Base-by-base conservation (phyloP, 2,797 vertebrate genomes). In the Diplodus sargus region DNA sequence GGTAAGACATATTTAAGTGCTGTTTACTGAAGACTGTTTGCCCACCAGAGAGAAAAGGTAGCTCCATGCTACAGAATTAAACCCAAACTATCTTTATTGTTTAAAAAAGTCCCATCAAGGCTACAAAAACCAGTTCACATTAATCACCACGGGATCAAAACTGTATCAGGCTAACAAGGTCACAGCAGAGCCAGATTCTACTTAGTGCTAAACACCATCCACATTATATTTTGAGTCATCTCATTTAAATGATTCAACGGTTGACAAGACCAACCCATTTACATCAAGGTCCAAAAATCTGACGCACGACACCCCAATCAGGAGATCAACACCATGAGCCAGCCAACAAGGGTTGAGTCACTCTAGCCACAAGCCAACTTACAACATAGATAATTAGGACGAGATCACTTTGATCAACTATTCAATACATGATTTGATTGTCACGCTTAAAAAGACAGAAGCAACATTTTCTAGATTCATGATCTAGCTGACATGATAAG, bases 11-110 rank as follows among this genome's bases (percentile, higher is more conserved):
- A 68, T 28, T 2, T 9, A 47, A 61, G 13, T 22, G 1, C 8
- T 54, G 7, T 64, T 77, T 45, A 69, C 1, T 49, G 7, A 6
- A 34, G 70, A 14, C 61, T 47, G 0, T 83, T 86, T 72, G 78
- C 58, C 67, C 87, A 62, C 67, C 43, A 86, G 15, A 63, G 2
- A 52, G 4, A 69, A 49, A 48, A 15, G 0, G 18, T 45, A 70
- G 74, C 75, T 67, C 74, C 70, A 62, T 4, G 3, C 14, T 3
- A 48, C 62, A 56, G 1, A 47, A 47, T n/a, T 23, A 14, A 47
- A 75, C n/a, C n/a, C 5, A 39, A 7, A 23, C 20, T 34, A 2
- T 17, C 22, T 54, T 25, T 2, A 43, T 39, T 11, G 39, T 39
- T 39, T 39, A 9, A 39, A 47, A 16, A 13, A 30, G 15, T 1